Base-by-base conservation (phyloP, 92 coral and sea anemone genomes). In the Bergia sp. region DNA sequence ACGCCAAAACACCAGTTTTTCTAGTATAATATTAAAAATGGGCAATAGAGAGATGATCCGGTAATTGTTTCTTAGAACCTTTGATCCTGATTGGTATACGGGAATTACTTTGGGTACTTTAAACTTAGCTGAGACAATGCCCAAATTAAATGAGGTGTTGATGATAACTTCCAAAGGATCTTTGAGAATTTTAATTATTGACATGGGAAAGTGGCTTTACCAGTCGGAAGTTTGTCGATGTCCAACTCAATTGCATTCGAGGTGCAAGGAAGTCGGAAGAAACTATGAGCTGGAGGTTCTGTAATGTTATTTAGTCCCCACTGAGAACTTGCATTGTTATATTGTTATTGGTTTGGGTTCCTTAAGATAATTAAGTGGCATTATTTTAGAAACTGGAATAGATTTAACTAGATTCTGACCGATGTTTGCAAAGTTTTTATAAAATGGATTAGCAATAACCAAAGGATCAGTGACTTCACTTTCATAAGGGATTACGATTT, bases 251-350 rank as follows among this genome's bases (percentile, higher is more conserved):
- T 86, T 87, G 87, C 93, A 69, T 29, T 43, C 40, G 44, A 41
- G 12, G 88, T 80, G 38, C 66, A 76, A 72, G 93, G 93, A 58
- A 36, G 74, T 18, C 88, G 85, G 55, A 80, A 91, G 39, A 88
- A 91, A 38, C 89, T 85, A 37, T 80, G 39, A 9, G 80, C 57
- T 20, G 45, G 79, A 16, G 80, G 73, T 77, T 38, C 69, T 18
- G 29, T 29, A 29, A 29, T 29, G 29, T 29, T 29, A 29, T 29
- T 29, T 29, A 29, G 29, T 29, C 29, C 29, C 29, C 29, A 29
- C 29, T 29, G 29, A 29, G 29, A 29, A 29, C 29, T 29, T 29
- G 29, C 29, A 29, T 29, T 29, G 29, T 29, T 29, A 29, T 29
- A 29, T 29, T 29, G 29, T 29, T 29, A 29, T 29, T 29, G 29